phyloP scores from a whole-genome alignment of 1,140 invertebrate genomes.

The Bombus balteatus region DNA sequence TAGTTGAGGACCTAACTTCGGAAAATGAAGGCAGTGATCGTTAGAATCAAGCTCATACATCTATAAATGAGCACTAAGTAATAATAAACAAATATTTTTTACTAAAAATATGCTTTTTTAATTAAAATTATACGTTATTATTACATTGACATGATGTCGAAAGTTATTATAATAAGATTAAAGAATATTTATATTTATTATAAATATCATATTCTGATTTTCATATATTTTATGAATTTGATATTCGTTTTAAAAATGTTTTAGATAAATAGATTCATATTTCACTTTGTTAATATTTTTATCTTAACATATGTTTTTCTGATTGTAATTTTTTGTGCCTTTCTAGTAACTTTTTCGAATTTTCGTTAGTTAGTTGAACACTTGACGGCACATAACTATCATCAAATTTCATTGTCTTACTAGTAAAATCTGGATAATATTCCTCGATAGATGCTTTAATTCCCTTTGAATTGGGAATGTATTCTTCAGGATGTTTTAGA shows the following conservation, averaged over 20 bases:
- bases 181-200: slow-evolving; percentile 1
- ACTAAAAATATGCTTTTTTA: slow-evolving; percentile 47
- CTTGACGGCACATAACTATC: slow-evolving; percentile 71
- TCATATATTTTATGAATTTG: background rate
- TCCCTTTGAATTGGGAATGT: slow-evolving; percentile 71
- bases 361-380: slow-evolving; percentile 23
- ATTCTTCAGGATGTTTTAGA: slow-evolving; percentile 53
- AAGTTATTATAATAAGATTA: slow-evolving; percentile 9
- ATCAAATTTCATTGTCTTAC: slow-evolving; percentile 70
- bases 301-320: slow-evolving; percentile 3
- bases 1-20: slow-evolving; percentile 69
- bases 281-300: slow-evolving; percentile 27
- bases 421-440: slow-evolving; percentile 71
- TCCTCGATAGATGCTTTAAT: slow-evolving; percentile 60
- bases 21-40: slow-evolving; percentile 47
- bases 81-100: slow-evolving; percentile 28
- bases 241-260: background rate
- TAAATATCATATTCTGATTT: slow-evolving; percentile 1
- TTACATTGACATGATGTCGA: background rate
- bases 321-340: slow-evolving; percentile 21
- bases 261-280: slow-evolving; percentile 44
- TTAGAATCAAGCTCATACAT: background rate
- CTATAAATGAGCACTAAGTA: background rate
- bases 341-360: slow-evolving; percentile 17
- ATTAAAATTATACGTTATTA: slow-evolving; percentile 47